Percentiles rank a stretch among this genome's conserved stretches.
Conservation (phyloP, 2,888 invertebrate species). For the Holacanthella duospinosa region DNA sequence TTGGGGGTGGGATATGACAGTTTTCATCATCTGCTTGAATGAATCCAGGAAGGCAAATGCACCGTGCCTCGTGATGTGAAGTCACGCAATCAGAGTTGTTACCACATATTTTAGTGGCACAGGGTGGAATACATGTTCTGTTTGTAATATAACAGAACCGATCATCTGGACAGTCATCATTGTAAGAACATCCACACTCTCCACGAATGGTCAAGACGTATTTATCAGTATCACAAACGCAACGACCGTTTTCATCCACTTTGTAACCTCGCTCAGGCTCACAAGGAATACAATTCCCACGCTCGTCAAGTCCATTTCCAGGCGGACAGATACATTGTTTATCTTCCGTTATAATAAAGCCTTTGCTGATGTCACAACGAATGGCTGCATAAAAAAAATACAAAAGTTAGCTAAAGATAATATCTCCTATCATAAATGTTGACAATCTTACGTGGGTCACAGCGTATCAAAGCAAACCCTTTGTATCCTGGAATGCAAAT, state of each 20-base stretch:
- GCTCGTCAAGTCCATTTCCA: conserved; percentile 61
- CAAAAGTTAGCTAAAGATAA: background rate
- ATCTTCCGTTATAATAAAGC: conserved; percentile 53
- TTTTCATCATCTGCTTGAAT: conserved; percentile 17
- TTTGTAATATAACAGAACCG: conserved; percentile 60
- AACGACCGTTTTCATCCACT: conserved; percentile 64
- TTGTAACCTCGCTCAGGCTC: conserved; percentile 52
- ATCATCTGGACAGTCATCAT: conserved; percentile 60
- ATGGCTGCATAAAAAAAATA: conserved; percentile 44
- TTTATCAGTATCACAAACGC: conserved; percentile 67
- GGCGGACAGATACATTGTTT: conserved; percentile 66
- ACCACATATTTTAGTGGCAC: conserved; percentile 61
- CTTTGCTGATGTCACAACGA: conserved; percentile 56
- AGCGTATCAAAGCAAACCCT: conserved; percentile 75
- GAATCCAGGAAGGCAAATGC: conserved; percentile 25
- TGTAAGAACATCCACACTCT: conserved; percentile 58
- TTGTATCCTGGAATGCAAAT: conserved; percentile 79
- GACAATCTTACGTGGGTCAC: conserved; percentile 60
- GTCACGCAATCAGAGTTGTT: conserved; percentile 66
- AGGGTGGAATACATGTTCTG: conserved; percentile 59
- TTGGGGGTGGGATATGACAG: conserved; percentile 15
- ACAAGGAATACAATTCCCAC: conserved; percentile 68
- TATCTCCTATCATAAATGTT: background rate
- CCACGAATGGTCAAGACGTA: conserved; percentile 65
- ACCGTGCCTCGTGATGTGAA: conserved; percentile 40